Evolutionary conservation across 2,113 vertebrate genomes (phyloP).

Genomic region (Zapus hudsonius): DNA sequence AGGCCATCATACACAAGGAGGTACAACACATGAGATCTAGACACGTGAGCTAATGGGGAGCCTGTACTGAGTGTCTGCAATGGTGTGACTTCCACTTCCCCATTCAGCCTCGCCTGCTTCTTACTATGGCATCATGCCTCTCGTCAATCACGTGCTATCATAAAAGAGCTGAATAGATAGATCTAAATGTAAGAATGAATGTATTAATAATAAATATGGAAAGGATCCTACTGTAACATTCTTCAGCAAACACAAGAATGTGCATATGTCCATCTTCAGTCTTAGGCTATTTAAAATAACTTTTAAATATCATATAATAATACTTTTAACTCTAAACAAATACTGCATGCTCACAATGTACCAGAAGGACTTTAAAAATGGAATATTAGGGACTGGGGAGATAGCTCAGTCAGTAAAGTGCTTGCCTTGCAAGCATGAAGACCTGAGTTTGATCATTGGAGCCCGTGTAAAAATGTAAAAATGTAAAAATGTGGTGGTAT

Average conservation of each 20-base stretch:
- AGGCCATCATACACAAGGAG: not conserved
- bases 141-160: not conserved
- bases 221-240: not conserved
- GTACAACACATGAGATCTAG: not conserved
- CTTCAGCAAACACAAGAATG: not conserved
- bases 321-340: constrained; percentile 33
- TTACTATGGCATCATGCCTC: not conserved
- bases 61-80: not conserved
- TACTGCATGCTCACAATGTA: not conserved
- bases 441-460: too few species aligned
- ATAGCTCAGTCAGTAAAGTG: too few species aligned
- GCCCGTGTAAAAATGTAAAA: too few species aligned
- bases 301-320: not conserved
- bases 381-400: too few species aligned
- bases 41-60: not conserved
- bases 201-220: not conserved
- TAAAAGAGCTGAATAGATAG: not conserved
- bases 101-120: constrained; percentile 3
- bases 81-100: not conserved
- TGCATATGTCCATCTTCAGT: rapidly evolving
- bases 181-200: constrained; percentile 19
- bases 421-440: too few species aligned
- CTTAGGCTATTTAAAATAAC: not conserved
- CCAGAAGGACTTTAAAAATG: not conserved
- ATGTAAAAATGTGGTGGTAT: too few species aligned